Evolutionary conservation across 2,888 invertebrate species (phyloP), one percentile per base, ranked within the genome.

Genomic region (Microplitis deprimator): DNA sequence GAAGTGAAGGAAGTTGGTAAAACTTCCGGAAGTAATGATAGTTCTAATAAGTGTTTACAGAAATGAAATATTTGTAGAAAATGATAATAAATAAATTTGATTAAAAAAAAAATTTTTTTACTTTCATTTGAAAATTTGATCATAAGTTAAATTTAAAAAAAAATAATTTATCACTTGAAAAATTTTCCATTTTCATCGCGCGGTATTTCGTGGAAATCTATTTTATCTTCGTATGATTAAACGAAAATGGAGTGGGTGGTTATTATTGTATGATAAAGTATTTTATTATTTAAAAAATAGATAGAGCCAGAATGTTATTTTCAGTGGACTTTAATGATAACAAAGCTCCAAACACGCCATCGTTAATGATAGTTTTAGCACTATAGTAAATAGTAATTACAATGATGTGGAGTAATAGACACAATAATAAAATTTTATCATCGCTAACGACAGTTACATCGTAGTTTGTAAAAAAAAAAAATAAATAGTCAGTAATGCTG

Each of bases 1-100:
- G 64, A 17, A 40, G 16, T 50, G 60, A 29, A 75, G 16, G 69
- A 64, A 75, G 50, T 73, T 64, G 64, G 50, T 41, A 10, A 41
- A 64, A 59, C 64, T 73, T 50, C 50, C 50, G 13, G 5, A 17
- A 29, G 8, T 64, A 64, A 38, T 20, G 20, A 67, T 38, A 67
- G 13, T 67, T 38, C 38, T 67, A 38, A 38, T 38, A 38, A 38
- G 29, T 29, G 20, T 67, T 38, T 38, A 41, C 68, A 68, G 6
- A 29, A 70, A 50, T 50, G 5, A 50, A 13, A 50, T 50, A 10
- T 50, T 50, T 50, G 50, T 50, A 50, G 50, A 13, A 3, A 50
- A 10, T 29, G 4, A 29, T 10, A 50, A 62, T 20, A 64, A 64
- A 64, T 20, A 64, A 62, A 62, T 62, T 62, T 8, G 41, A 64